These are phyloP conservation scores for Drosophila putrida DNA, from an alignment of 2,888 invertebrate genomes.

Conservation along the genomic window DNA sequence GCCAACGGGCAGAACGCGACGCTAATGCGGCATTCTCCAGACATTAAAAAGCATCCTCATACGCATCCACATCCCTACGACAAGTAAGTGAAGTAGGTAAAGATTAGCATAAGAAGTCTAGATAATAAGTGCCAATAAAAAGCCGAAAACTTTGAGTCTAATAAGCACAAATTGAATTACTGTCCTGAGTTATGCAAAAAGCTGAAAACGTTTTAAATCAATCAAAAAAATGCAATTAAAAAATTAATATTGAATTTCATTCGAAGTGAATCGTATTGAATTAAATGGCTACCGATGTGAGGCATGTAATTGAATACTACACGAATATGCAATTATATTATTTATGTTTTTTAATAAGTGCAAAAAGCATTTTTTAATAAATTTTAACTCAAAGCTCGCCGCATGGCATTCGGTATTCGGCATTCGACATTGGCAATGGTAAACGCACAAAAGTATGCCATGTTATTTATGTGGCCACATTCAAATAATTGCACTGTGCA, in stretches of 20 bases:
- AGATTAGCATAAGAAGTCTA: constrained; percentile 38
- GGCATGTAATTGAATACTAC: constrained; percentile 37
- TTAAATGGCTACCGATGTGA: constrained; percentile 16
- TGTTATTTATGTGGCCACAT: constrained; percentile 52
- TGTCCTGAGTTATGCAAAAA: constrained; percentile 2
- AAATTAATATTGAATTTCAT: constrained; percentile 12
- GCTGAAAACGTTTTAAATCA: constrained; percentile 16
- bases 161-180: neutral
- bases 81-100: constrained; percentile 73
- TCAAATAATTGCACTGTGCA: constrained; percentile 58
- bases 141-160: neutral
- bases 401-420: no score
- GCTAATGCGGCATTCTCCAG: constrained; percentile 82
- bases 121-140: constrained; percentile 52
- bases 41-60: constrained; percentile 78
- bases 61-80: constrained; percentile 81
- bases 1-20: constrained; percentile 83
- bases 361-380: constrained; percentile 67
- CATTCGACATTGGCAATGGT: neutral
- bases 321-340: constrained; percentile 26
- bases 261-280: constrained; percentile 12
- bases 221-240: constrained; percentile 12
- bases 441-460: constrained; percentile 20
- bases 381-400: constrained; percentile 45
- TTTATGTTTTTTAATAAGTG: constrained; percentile 39